Evolutionary conservation across 2,797 vertebrate genomes (phyloP).

Genomic region (Vipera ursinii): DNA sequence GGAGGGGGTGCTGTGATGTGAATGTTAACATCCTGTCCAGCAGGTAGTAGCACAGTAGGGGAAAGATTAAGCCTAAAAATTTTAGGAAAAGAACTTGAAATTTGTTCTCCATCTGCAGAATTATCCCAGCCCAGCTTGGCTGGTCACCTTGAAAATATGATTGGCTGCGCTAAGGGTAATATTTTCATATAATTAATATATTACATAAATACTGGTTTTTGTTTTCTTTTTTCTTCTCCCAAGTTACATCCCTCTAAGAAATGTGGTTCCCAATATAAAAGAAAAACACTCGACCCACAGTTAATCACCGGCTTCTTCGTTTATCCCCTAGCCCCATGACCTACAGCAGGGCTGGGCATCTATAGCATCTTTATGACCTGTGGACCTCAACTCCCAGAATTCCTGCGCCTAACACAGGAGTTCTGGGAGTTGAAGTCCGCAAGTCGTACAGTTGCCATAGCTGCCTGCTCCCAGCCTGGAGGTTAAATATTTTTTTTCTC

Average conservation of each 20-base stretch:
- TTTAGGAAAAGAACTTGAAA: neutral
- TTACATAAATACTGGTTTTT: conserved; percentile 56
- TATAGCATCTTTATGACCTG: neutral
- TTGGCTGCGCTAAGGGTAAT: conserved; percentile 57
- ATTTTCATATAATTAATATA: conserved; percentile 55
- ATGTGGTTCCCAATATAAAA: conserved; percentile 63
- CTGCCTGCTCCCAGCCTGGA: neutral
- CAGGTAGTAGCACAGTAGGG: neutral
- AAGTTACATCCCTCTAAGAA: conserved; percentile 71
- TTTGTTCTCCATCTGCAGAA: neutral
- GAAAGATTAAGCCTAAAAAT: neutral
- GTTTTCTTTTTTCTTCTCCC: conserved; percentile 47
- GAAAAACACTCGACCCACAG: neutral
- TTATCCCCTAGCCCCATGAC: conserved; percentile 44
- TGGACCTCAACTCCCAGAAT: neutral
- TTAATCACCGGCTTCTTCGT: conserved; percentile 56
- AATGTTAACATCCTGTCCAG: neutral
- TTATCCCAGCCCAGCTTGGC: neutral
- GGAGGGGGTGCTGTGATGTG: neutral
- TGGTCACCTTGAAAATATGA: conserved; percentile 57
- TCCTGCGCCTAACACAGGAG: neutral
- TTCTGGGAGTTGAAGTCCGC: neutral
- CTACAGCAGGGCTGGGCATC: conserved; percentile 31
- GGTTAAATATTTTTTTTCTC: conserved; percentile 53
- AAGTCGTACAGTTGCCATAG: neutral